Evolutionary conservation across 2,888 invertebrate species (phyloP), one percentile per base, ranked within the genome.

Genomic region (Meganola albula): DNA sequence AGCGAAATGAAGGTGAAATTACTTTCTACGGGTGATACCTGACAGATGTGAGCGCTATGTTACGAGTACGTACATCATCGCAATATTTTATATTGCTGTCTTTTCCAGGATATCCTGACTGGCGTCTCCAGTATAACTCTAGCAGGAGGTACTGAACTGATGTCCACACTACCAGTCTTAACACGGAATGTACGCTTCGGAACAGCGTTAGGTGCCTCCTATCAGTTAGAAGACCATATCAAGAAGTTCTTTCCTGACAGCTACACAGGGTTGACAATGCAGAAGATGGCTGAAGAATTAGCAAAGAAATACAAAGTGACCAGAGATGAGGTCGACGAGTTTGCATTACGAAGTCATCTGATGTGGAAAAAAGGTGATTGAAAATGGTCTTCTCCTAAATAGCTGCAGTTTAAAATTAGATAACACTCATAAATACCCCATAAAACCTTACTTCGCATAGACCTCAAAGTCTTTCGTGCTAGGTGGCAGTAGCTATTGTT

Each of bases 61-160:
- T n/a, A n/a, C n/a, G n/a, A n/a, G n/a, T n/a, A n/a, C n/a, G n/a
- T n/a, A n/a, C n/a, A n/a, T n/a, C 12, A 4, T 20, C 8, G 21
- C 3, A 10, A 9, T 14, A 32, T 12, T 12, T 14, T 16, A 3
- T 4, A 8, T 6, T 6, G 11, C 27, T 13, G 7, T 3, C 6
- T 14, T 23, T 74, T 82, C 5, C 58, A 94, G 93, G 97, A 97
- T 59, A 97, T 99, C 36, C 51, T 90, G 42, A 82, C 92, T 24
- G 96, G 96, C 12, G 91, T 91, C 44, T 91, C 96, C 4, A 90
- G 93, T 47, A 89, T 98, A 29, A 92, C 93, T 3, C 76, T 99
- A 22, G 91, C 96, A 10, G 98, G 98, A 21, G 98, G 99, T 1
- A 90, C 93, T 16, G 99, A 99, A 58, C 94, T 93, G 62, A 99